These are phyloP conservation scores for Gymnothorax javanicus DNA, from an alignment of 2,797 vertebrate species.

Conservation along the genomic window DNA sequence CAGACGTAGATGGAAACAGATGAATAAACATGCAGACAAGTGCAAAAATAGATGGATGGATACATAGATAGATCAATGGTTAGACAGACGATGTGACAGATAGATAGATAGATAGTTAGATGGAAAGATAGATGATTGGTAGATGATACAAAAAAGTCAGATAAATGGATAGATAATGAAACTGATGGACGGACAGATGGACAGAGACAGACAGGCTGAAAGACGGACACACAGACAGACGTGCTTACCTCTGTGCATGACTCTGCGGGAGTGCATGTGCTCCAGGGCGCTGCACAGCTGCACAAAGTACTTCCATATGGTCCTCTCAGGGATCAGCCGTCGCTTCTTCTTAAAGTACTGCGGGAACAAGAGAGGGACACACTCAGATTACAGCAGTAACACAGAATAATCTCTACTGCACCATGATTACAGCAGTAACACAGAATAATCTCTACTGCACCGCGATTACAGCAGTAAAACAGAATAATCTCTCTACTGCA, in stretches of 20 bases:
- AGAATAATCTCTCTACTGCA: neutral
- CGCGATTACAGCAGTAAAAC: neutral
- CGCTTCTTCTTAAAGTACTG: conserved; percentile 88
- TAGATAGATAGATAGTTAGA: neutral
- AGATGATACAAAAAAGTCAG: no score
- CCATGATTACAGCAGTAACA: neutral
- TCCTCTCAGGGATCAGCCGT: conserved; percentile 83
- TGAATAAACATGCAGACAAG: neutral
- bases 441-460: no score
- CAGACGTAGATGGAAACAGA: neutral
- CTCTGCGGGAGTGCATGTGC: conserved; percentile 86
- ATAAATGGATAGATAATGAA: neutral
- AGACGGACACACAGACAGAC: neutral
- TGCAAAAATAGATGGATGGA: neutral
- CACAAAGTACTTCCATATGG: conserved; percentile 86
- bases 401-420: neutral
- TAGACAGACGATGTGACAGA: neutral
- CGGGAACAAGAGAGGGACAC: conserved; percentile 29
- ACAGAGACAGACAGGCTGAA: neutral
- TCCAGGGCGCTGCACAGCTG: conserved; percentile 86
- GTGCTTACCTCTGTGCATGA: conserved; percentile 82
- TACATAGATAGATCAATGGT: neutral
- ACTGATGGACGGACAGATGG: neutral
- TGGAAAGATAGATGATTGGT: no score
- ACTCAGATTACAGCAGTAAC: neutral